These are phyloP conservation scores for Oryzias woworae DNA, from an alignment of 2,113 vertebrate genomes.

Conservation along the genomic window DNA sequence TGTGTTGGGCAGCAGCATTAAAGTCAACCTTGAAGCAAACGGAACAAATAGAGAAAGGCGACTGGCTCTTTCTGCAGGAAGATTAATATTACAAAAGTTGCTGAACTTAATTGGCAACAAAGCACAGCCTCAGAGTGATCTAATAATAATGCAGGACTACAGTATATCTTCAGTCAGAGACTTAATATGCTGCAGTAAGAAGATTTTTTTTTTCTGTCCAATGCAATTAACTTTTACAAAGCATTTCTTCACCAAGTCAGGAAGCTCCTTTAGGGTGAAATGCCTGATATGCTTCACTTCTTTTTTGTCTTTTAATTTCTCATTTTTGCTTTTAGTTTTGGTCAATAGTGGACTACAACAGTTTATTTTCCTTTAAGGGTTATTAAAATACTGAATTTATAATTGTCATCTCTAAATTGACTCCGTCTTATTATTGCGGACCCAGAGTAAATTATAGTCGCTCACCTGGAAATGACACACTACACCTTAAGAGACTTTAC, in stretches of 20 bases:
- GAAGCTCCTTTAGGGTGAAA: background rate
- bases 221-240: background rate
- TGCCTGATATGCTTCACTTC: background rate
- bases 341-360: background rate
- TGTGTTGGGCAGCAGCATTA: background rate
- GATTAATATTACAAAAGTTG: background rate
- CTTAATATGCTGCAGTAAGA: background rate
- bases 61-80: background rate
- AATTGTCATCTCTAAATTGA: constrained; percentile 12
- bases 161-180: background rate
- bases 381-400: background rate
- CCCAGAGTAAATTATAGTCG: constrained; percentile 9
- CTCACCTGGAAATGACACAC: background rate
- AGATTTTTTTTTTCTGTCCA: background rate
- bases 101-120: background rate
- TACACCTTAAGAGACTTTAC: constrained; percentile 22
- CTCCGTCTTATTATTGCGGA: constrained; percentile 10
- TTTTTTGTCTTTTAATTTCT: background rate
- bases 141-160: background rate
- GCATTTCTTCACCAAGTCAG: background rate
- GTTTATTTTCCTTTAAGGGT: background rate
- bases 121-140: background rate
- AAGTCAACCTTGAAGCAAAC: background rate
- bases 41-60: background rate
- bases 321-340: background rate